Evolutionary conservation across 2,797 vertebrate genomes (phyloP), one percentile per base, ranked within the genome.

Genomic region (Scolopax rusticola): DNA sequence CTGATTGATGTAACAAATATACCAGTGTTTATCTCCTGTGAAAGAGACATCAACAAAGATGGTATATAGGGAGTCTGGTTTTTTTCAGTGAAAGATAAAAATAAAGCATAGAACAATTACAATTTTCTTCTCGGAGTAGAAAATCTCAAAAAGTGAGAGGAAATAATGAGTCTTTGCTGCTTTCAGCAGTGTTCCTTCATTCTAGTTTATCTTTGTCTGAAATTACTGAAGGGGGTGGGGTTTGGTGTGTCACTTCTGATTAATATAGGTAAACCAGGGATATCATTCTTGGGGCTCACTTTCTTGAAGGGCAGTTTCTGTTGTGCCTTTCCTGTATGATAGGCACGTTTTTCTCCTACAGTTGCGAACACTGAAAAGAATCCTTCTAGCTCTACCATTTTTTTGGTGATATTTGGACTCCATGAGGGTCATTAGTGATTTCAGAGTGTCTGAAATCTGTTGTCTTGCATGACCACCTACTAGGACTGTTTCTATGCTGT

Each of bases 271-370:
- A 36, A 70, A 65, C n/a, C 47, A 30, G 33, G 28, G 84, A 86
- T 45, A 40, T 79, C 0, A 0, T 60, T 83, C 67, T 56, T 76
- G 48, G 11, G 59, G 40, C 53, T 77, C 33, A 0, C 15, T n/a
- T 41, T 68, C 53, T 57, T 30, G 54, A 63, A 57, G 63, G 38
- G 27, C 50, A 53, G 8, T n/a, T 71, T 79, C 51, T 56, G 74
- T 59, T 15, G 11, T 21, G 41, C 47, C 78, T 69, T 65, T n/a
- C 19, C 32, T 41, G 23, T 68, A 59, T 74, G 71, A 32, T 54
- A 50, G 54, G 27, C 50, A 17, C 2, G 1, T 65, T 89, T 77
- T 84, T 79, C 61, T 83, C 47, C 59, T 73, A 3, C 53, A 59
- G 1, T 30, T 84, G 60, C 25, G 20, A 50, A 32, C 9, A 12